Conservation (phyloP, 2,797 vertebrate genomes). For the Pteronotus mesoamericanus region DNA sequence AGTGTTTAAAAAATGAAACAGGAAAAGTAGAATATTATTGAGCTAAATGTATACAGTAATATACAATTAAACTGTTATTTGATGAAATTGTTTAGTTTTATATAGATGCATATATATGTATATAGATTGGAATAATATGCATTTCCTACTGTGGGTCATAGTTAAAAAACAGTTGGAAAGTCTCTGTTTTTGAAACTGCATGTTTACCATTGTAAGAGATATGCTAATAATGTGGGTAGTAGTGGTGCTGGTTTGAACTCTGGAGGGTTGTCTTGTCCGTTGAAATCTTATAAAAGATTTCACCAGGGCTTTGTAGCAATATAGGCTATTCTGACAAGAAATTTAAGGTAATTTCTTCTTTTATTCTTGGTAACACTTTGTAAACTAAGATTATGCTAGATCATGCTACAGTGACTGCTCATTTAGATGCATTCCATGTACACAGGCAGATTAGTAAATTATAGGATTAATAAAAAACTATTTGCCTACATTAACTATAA, state of each 20-base stretch:
- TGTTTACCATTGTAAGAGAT: neutral
- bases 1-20: neutral
- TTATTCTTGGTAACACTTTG: neutral
- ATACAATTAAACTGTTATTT: conserved; percentile 16
- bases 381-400: neutral
- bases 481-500: neutral
- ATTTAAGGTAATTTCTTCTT: neutral
- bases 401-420: neutral
- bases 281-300: neutral
- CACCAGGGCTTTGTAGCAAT: neutral
- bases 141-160: neutral
- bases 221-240: neutral
- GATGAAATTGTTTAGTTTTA: neutral
- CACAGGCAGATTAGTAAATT: neutral
- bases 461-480: neutral
- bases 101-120: neutral
- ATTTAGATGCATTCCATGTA: neutral
- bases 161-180: neutral
- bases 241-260: neutral
- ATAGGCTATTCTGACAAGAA: neutral
- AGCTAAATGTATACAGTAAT: neutral
- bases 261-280: neutral
- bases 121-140: neutral
- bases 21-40: neutral
- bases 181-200: neutral